Evolutionary conservation across 2,888 invertebrate species (phyloP), one percentile per base, ranked within the genome.

Genomic region (Nephrotoma guestfalica): DNA sequence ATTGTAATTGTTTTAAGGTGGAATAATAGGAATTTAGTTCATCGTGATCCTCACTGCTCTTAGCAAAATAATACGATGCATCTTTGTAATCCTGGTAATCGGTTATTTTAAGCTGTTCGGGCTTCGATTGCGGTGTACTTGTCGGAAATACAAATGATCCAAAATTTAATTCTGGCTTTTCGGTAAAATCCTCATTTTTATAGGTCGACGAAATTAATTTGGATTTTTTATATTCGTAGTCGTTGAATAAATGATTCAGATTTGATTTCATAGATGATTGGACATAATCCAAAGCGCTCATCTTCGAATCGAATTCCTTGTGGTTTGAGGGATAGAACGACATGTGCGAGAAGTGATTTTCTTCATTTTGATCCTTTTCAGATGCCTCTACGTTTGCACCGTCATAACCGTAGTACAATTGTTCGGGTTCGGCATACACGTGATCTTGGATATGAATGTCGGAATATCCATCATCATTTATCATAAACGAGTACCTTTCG

Each of bases 191-290:
- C 6, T 84, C 84, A 6, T 84, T 41, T 41, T 42, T 84, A 7
- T 84, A 84, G 6, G 84, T 41, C 6, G 84, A 84, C 15, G 84
- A 84, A 41, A 84, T 41, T 15, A 84, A 84, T 84, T 84, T 71
- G 9, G 71, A 9, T 71, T 71, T 71, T 71, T 71, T 71, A 71
- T n/a, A n/a, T 84, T 84, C 42, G 42, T 84, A 41, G 6, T 84
- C 84, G 13, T 84, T 41, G n/a, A 41, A 42, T 15, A 84, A 41
- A 84, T 42, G 11, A 15, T 84, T 42, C 15, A 84, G 41, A 85
- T 85, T 85, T 1, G 42, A 42, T 85, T 85, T 85, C n/a, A 85
- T 85, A 18, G 85, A 85, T 11, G 85, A 85, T 85, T 85, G 41
- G 11, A 85, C 85, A 45, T 43, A 85, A 15, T 85, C 85, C n/a